These are phyloP conservation scores for Hermetia illucens DNA, from an alignment of 1,140 invertebrate genomes.

Conservation along the genomic window DNA sequence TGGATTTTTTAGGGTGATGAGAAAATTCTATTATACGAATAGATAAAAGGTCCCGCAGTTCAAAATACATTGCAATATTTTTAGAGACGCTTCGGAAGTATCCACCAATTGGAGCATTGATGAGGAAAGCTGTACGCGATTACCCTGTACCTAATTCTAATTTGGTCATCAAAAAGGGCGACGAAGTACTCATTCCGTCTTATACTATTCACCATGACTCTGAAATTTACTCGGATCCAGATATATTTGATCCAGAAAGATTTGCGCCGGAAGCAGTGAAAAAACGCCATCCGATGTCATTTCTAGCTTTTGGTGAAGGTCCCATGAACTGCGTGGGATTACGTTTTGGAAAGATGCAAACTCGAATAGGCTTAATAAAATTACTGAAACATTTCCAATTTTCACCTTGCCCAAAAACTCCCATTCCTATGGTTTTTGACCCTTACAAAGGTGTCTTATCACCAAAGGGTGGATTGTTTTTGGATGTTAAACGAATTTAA, in stretches of 20 bases:
- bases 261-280: slow-evolving; percentile 21
- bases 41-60: background rate
- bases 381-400: slow-evolving; percentile 34
- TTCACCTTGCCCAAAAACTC: slow-evolving; percentile 31
- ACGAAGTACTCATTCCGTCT: slow-evolving; percentile 31
- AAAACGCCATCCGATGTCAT: slow-evolving; percentile 26
- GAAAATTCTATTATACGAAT: slow-evolving; percentile 19
- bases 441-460: slow-evolving; percentile 22
- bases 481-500: no score
- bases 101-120: slow-evolving; percentile 15
- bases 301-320: slow-evolving; percentile 32
- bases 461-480: slow-evolving; percentile 28
- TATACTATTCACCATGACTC: slow-evolving; percentile 34
- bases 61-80: slow-evolving; percentile 1
- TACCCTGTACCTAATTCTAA: slow-evolving; percentile 20
- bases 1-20: slow-evolving; percentile 34
- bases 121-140: slow-evolving; percentile 9
- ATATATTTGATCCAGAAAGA: slow-evolving; percentile 36
- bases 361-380: slow-evolving; percentile 44
- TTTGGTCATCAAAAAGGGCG: slow-evolving; percentile 25
- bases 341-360: slow-evolving; percentile 49
- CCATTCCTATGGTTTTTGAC: slow-evolving; percentile 32
- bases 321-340: slow-evolving; percentile 38
- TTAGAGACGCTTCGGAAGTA: slow-evolving; percentile 30
- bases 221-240: slow-evolving; percentile 34